These are phyloP conservation scores for Plagiodera versicolora DNA, from an alignment of 2,888 invertebrate species.

Conservation along the genomic window DNA sequence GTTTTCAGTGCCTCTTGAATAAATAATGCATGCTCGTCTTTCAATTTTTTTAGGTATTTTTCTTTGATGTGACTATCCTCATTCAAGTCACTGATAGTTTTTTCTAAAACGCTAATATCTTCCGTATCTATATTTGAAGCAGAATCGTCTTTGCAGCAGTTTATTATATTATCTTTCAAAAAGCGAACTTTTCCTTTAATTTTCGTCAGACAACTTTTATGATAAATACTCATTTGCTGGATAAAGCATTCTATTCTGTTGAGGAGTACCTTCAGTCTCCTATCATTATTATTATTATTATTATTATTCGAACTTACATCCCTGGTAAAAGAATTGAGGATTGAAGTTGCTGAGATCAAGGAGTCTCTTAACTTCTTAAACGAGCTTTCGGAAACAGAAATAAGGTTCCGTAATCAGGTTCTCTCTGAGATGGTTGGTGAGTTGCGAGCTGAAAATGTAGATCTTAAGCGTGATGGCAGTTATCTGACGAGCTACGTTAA, in stretches of 20 bases:
- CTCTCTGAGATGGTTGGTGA: no score
- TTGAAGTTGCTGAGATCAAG: no score
- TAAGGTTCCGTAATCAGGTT: no score
- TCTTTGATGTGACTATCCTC: constrained; percentile 2
- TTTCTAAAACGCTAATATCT: constrained; percentile 9
- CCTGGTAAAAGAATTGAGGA: no score
- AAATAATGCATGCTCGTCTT: constrained; percentile 3
- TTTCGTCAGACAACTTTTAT: constrained; percentile 2
- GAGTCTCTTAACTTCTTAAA: no score
- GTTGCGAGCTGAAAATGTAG: no score
- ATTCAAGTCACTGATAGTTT: constrained; percentile 3
- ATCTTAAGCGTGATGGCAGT: no score
- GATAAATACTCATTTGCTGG: not conserved
- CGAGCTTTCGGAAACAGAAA: no score
- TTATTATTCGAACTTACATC: no score
- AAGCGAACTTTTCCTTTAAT: not conserved
- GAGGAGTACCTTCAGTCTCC: not conserved
- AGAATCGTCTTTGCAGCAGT: constrained; percentile 1
- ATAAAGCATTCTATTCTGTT: not conserved
- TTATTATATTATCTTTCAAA: constrained; percentile 6
- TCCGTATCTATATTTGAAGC: not conserved
- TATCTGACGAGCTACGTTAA: no score
- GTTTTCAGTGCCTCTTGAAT: constrained; percentile 7
- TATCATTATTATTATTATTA: no score
- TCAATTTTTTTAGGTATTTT: constrained; percentile 5